Conservation (phyloP, 2,113 vertebrate species). For the Salvator merianae region DNA sequence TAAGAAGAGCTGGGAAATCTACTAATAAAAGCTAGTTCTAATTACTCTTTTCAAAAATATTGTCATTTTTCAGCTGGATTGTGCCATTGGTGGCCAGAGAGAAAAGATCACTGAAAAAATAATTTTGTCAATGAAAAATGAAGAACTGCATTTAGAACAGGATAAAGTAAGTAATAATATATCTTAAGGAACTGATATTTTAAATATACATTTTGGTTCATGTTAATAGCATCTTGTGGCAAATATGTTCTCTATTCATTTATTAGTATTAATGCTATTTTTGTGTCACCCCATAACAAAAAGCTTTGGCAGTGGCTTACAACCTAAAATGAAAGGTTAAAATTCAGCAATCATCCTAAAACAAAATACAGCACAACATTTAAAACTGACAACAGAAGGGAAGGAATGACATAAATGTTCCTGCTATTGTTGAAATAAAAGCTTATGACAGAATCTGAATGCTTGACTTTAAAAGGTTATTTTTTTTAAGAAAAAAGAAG, state of each 20-base stretch:
- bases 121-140: slow-evolving; percentile 56
- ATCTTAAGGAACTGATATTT: neutral
- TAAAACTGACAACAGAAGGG: neutral
- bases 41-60: neutral
- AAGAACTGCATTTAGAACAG: slow-evolving; percentile 40
- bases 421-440: neutral
- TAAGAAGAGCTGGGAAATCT: neutral
- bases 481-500: neutral
- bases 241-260: neutral
- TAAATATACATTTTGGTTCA: neutral
- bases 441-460: neutral
- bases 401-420: neutral
- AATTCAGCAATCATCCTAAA: neutral
- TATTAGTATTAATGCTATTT: neutral
- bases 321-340: neutral
- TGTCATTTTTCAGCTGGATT: slow-evolving; percentile 51
- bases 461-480: neutral
- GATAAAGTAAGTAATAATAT: slow-evolving; percentile 51
- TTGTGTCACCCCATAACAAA: neutral
- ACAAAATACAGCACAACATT: neutral
- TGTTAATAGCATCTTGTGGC: neutral
- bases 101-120: slow-evolving; percentile 61
- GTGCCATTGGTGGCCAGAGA: slow-evolving; percentile 49
- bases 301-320: neutral
- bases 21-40: neutral